Conservation (phyloP, 2,797 vertebrate genomes). For the Mionectes olivaceus region DNA sequence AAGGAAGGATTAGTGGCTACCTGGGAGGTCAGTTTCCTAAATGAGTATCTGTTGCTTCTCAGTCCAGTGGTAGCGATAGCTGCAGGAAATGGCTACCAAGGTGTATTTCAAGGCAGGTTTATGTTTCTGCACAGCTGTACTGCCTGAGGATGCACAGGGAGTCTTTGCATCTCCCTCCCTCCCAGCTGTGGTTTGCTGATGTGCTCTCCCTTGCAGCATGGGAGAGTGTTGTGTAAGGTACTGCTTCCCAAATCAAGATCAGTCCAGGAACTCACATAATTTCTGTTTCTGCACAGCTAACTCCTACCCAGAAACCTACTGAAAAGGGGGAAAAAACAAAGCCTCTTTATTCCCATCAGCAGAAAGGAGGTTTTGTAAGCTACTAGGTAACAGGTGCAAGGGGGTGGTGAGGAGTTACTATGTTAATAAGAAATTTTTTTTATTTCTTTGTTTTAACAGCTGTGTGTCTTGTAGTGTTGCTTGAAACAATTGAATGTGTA, state of each 20-base stretch:
- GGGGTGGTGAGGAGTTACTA: not conserved
- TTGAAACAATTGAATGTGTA: not conserved
- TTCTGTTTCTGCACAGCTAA: not conserved
- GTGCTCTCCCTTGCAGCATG: fast-evolving
- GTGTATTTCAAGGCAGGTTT: not conserved
- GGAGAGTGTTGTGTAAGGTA: not conserved
- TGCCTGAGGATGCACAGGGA: not conserved
- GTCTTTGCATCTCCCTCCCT: not conserved
- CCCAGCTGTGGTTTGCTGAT: not conserved
- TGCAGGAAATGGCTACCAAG: not conserved
- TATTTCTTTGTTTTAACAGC: not conserved
- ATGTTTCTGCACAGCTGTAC: not conserved
- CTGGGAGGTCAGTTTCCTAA: not conserved
- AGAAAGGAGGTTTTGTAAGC: not conserved
- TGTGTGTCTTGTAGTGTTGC: not conserved
- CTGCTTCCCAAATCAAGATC: not conserved
- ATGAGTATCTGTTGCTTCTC: not conserved
- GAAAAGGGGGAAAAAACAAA: not conserved
- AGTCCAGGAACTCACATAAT: not conserved
- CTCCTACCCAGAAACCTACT: not conserved
- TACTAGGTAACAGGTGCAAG: not conserved
- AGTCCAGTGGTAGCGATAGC: not conserved
- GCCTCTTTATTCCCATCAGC: not conserved
- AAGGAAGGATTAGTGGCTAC: not conserved
- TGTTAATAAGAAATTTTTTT: not conserved